These are phyloP conservation scores for Crax fasciolata DNA, from an alignment of 2,797 vertebrate genomes.

Conservation along the genomic window DNA sequence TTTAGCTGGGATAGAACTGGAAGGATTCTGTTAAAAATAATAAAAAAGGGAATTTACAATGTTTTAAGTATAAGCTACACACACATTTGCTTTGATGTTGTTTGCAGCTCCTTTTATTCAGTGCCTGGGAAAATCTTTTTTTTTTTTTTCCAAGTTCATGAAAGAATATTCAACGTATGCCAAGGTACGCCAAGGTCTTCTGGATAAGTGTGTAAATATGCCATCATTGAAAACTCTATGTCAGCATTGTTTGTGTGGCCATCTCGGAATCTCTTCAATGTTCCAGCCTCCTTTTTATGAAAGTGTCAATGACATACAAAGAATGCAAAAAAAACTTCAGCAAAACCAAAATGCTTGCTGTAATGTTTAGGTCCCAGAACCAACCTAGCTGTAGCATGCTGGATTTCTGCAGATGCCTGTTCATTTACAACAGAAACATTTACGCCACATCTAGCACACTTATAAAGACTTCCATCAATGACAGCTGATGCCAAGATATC, in stretches of 20 bases:
- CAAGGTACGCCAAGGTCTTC: slow-evolving; percentile 30
- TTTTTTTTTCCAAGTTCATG: slow-evolving; percentile 11
- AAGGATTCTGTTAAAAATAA: neutral
- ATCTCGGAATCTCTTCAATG: slow-evolving; percentile 31
- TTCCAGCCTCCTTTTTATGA: neutral
- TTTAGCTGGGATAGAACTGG: neutral
- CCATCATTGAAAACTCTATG: neutral
- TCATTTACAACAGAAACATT: neutral
- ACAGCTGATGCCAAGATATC: neutral
- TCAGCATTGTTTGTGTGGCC: slow-evolving; percentile 52
- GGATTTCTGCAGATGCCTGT: neutral
- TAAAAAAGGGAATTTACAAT: neutral
- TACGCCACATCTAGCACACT: neutral
- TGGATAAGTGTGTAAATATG: neutral
- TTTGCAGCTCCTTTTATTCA: neutral
- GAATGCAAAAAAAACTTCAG: neutral
- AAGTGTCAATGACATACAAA: slow-evolving; percentile 16
- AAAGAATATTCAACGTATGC: slow-evolving; percentile 42
- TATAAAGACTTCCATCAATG: neutral
- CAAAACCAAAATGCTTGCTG: neutral
- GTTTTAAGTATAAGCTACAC: slow-evolving; percentile 15
- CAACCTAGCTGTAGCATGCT: neutral
- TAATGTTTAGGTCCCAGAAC: neutral
- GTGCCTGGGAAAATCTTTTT: slow-evolving; percentile 31
- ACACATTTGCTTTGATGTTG: slow-evolving; percentile 32